A percentile compares a stretch with the other conserved stretches of the same genome.
phyloP scores from a whole-genome alignment of 2,888 invertebrate species.

The Isoperla grammatica region DNA sequence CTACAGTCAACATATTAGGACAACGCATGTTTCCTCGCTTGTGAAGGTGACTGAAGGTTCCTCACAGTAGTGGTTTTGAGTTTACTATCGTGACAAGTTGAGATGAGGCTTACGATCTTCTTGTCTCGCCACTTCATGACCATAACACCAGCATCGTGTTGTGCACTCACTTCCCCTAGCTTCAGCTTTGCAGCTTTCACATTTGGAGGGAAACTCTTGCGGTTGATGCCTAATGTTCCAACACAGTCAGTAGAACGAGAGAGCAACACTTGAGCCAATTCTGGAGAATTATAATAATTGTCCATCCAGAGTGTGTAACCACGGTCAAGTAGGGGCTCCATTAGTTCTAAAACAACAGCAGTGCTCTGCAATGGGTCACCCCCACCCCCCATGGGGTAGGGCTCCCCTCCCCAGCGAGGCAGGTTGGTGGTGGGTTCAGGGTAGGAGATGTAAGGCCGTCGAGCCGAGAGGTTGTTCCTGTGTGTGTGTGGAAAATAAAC shows the following conservation, averaged over 20 bases:
- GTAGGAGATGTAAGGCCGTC: too few relatives aligned
- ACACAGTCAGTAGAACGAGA: background rate
- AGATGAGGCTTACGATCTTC: slow-evolving; percentile 9
- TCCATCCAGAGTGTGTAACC: slow-evolving; percentile 13
- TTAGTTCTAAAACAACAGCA: background rate
- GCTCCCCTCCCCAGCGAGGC: too few relatives aligned
- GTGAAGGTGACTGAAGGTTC: too few relatives aligned
- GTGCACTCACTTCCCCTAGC: background rate
- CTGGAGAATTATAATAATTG: slow-evolving; percentile 15
- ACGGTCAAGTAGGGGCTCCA: background rate
- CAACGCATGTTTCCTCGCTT: too few relatives aligned
- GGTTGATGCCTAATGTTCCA: background rate
- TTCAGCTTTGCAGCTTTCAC: slow-evolving; percentile 3
- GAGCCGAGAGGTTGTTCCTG: too few relatives aligned
- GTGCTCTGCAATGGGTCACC: too few relatives aligned
- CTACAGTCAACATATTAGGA: too few relatives aligned
- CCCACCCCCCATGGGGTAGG: too few relatives aligned
- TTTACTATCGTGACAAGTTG: slow-evolving; percentile 9
- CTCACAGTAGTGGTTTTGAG: too few relatives aligned
- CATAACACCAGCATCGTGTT: slow-evolving; percentile 11
- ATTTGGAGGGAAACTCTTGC: slow-evolving; percentile 3
- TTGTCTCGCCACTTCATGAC: slow-evolving; percentile 13
- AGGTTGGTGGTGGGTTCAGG: too few relatives aligned
- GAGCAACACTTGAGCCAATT: background rate
- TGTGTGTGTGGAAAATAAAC: too few relatives aligned